Evolutionary conservation across 2,888 invertebrate species (phyloP), one percentile per base, ranked within the genome.

Genomic region (Isotomurus palustris): DNA sequence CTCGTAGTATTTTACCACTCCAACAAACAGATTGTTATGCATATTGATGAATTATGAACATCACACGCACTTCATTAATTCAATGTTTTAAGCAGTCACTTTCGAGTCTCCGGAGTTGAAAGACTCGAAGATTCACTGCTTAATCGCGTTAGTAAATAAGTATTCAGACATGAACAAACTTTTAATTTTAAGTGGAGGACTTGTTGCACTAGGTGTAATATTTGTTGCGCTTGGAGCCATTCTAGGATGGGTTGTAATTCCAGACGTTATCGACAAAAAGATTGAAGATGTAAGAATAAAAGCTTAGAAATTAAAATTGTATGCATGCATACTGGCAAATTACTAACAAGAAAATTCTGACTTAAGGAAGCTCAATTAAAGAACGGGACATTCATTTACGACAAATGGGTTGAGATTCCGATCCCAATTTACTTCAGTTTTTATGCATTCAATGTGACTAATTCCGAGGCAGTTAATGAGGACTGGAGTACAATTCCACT

Each of bases 191-290:
- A n/a, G n/a, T n/a, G n/a, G n/a, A n/a, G 49, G 32, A 1, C 8
- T 40, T 17, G 17, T 25, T 21, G 44, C 29, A 2, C 43, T 45
- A 2, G 68, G 66, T 1, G 19, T 60, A 2, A 35, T 52, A 2
- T 24, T 63, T 10, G 21, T 65, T 1, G 35, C 65, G 0, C 6
- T 59, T 14, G 58, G 53, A 1, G 58, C 58, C 2, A 24, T n/a
- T 68, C 0, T n/a, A n/a, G 69, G 69, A 19, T 69, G 67, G 67
- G 59, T 68, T 2, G 40, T 66, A 0, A 58, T 61, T 21, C 69
- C 69, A 19, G 48, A 64, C n/a, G 44, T 64, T 10, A 62, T 69
- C 22, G 48, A 66, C 3, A 52, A 56, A 45, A 56, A 60, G 56
- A 64, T 69, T 10, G 32, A 52, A 17, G 52, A 49, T 5, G 48